Evolutionary conservation across 2,888 invertebrate genomes (phyloP).

Genomic region (Flexamia atlantica): DNA sequence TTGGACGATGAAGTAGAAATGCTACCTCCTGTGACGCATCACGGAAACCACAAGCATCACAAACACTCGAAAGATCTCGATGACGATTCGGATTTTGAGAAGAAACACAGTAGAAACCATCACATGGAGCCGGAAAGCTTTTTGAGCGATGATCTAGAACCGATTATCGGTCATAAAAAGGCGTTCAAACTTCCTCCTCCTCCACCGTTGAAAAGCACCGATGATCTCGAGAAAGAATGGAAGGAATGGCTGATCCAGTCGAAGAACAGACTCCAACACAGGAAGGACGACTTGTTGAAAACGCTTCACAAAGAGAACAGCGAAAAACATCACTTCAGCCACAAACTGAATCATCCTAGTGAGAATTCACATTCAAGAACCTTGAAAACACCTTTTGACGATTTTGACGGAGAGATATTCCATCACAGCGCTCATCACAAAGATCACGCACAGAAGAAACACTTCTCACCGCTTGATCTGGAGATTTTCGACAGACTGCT

Average conservation of each 20-base stretch:
- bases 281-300: conserved; percentile 68
- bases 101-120: conserved; percentile 53
- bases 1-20: conserved; percentile 33
- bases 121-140: conserved; percentile 26
- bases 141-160: conserved; percentile 18
- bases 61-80: conserved; percentile 12
- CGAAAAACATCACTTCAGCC: conserved; percentile 48
- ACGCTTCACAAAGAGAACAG: conserved; percentile 62
- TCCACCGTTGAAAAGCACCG: conserved; percentile 54
- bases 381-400: conserved; percentile 24
- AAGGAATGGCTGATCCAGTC: conserved; percentile 64
- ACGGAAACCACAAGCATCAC: conserved; percentile 40
- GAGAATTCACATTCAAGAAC: conserved; percentile 12
- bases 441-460: conserved; percentile 38
- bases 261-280: conserved; percentile 65
- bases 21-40: conserved; percentile 29
- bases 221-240: conserved; percentile 61
- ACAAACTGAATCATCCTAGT: conserved; percentile 23
- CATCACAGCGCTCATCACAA: conserved; percentile 50
- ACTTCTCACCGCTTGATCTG: conserved; percentile 61
- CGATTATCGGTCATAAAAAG: neutral
- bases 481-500: conserved; percentile 60
- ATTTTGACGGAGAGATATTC: conserved; percentile 9
- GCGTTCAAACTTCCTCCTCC: conserved; percentile 34
- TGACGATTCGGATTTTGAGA: conserved; percentile 11